Conservation (phyloP, 2,888 invertebrate species). For the Cataglyphis cursor region DNA sequence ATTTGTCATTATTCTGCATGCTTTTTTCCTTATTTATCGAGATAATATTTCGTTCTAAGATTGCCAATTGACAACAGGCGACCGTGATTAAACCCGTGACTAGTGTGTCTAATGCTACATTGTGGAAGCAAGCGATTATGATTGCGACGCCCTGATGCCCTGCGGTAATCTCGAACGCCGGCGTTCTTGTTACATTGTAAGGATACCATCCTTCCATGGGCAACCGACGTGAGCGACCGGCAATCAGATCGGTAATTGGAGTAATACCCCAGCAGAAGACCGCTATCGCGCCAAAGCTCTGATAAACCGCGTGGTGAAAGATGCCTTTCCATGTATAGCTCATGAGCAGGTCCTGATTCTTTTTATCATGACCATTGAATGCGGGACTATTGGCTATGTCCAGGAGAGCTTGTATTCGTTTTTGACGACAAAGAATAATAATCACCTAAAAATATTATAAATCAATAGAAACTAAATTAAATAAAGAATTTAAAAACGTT, state of each 20-base stretch:
- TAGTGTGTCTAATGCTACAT: slow-evolving; percentile 79
- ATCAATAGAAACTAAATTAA: background rate
- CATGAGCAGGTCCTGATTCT: slow-evolving; percentile 67
- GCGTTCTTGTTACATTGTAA: slow-evolving; percentile 72
- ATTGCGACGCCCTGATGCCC: slow-evolving; percentile 73
- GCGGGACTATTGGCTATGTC: slow-evolving; percentile 60
- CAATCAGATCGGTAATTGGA: slow-evolving; percentile 69
- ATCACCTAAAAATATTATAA: slow-evolving; percentile 60
- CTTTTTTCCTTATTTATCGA: slow-evolving; percentile 60
- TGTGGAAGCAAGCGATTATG: slow-evolving; percentile 75
- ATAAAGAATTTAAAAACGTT: background rate
- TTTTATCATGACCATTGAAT: slow-evolving; percentile 72
- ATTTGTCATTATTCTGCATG: background rate
- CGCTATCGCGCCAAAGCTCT: slow-evolving; percentile 71
- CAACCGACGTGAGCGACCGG: slow-evolving; percentile 67
- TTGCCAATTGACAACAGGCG: slow-evolving; percentile 79
- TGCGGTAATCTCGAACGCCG: slow-evolving; percentile 77
- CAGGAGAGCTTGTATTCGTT: slow-evolving; percentile 72
- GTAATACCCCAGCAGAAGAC: slow-evolving; percentile 75
- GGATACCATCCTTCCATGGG: slow-evolving; percentile 81
- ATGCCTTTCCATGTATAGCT: slow-evolving; percentile 78
- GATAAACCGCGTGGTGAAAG: slow-evolving; percentile 77
- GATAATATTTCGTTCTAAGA: slow-evolving; percentile 74
- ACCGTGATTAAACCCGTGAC: slow-evolving; percentile 77
- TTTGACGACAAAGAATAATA: slow-evolving; percentile 63